Evolutionary conservation across 2,797 vertebrate genomes (phyloP).

Genomic region (Fistularia tabacaria): DNA sequence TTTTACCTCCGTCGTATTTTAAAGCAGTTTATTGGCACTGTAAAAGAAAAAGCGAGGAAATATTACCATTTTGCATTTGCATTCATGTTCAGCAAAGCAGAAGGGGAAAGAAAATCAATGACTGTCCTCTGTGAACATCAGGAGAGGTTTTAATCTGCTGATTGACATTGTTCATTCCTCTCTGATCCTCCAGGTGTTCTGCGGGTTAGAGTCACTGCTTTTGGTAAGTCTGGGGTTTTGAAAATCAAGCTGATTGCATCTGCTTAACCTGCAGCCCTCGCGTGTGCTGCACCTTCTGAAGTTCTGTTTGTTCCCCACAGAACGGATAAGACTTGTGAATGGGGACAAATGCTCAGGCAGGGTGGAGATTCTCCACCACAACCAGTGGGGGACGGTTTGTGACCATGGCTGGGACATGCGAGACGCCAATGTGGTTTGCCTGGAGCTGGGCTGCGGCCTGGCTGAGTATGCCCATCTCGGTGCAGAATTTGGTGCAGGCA

Average conservation of each 20-base stretch:
- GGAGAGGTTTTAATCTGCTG: background rate
- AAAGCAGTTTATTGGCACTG: too few relatives aligned
- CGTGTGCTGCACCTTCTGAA: background rate
- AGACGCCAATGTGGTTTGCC: conserved; percentile 73
- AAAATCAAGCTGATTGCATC: background rate
- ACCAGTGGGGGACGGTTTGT: conserved; percentile 75
- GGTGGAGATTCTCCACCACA: conserved; percentile 69
- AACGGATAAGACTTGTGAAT: conserved; percentile 60
- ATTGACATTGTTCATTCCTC: conserved; percentile 7
- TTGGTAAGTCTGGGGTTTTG: conserved; percentile 49
- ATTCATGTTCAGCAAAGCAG: too few relatives aligned
- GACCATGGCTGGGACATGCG: conserved; percentile 66
- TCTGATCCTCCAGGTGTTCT: conserved; percentile 51
- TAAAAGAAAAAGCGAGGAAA: too few relatives aligned
- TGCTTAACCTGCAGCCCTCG: background rate
- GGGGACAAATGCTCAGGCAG: conserved; percentile 72
- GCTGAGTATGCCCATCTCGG: conserved; percentile 48
- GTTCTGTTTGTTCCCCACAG: conserved; percentile 39
- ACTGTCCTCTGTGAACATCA: too few relatives aligned
- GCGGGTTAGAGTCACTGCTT: conserved; percentile 58
- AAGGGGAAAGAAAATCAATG: too few relatives aligned
- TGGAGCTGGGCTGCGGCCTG: conserved; percentile 73
- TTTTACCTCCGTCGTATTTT: too few relatives aligned
- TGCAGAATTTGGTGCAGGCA: conserved; percentile 46
- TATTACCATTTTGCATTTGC: too few relatives aligned